A percentile compares a stretch with the other conserved stretches of the same genome.
These are phyloP conservation scores for Hololepta plana DNA, from an alignment of 2,888 invertebrate genomes.

Conservation along the genomic window DNA sequence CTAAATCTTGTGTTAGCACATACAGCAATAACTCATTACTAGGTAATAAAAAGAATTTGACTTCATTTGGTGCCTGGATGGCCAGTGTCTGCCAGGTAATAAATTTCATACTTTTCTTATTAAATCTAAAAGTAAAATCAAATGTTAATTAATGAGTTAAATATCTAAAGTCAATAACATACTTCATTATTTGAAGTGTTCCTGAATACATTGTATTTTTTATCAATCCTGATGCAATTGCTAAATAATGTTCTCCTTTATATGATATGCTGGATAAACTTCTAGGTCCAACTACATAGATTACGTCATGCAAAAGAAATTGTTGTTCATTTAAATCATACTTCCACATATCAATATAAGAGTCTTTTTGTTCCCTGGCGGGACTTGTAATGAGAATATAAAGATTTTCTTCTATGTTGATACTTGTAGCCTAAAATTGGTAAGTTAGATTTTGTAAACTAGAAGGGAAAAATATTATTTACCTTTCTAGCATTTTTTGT, in stretches of 20 bases:
- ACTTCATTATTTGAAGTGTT: slow-evolving; percentile 19
- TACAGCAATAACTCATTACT: too few relatives aligned
- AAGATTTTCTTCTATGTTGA: slow-evolving; percentile 10
- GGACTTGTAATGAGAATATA: slow-evolving; percentile 14
- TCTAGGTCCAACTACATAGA: slow-evolving; percentile 16
- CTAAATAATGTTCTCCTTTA: slow-evolving; percentile 16
- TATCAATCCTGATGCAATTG: slow-evolving; percentile 19
- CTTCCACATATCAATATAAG: slow-evolving; percentile 17
- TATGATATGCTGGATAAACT: slow-evolving; percentile 16
- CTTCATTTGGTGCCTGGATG: too few relatives aligned
- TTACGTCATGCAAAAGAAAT: slow-evolving; percentile 17
- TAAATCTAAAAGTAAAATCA: too few relatives aligned
- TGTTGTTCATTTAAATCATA: slow-evolving; percentile 11
- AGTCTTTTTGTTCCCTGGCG: slow-evolving; percentile 9
- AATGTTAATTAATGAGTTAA: too few relatives aligned
- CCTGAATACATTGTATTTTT: slow-evolving; percentile 18
- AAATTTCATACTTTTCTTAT: too few relatives aligned
- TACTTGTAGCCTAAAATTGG: slow-evolving; percentile 14
- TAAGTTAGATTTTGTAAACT: slow-evolving; percentile 5
- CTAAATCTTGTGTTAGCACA: too few relatives aligned
- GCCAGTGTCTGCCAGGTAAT: too few relatives aligned
- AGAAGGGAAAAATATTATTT: too few relatives aligned
- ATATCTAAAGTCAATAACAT: too few relatives aligned
- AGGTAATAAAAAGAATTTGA: too few relatives aligned
- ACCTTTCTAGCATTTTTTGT: too few relatives aligned